Evolutionary conservation across 2,888 invertebrate genomes (phyloP).

Genomic region (Athrips mouffetella): DNA sequence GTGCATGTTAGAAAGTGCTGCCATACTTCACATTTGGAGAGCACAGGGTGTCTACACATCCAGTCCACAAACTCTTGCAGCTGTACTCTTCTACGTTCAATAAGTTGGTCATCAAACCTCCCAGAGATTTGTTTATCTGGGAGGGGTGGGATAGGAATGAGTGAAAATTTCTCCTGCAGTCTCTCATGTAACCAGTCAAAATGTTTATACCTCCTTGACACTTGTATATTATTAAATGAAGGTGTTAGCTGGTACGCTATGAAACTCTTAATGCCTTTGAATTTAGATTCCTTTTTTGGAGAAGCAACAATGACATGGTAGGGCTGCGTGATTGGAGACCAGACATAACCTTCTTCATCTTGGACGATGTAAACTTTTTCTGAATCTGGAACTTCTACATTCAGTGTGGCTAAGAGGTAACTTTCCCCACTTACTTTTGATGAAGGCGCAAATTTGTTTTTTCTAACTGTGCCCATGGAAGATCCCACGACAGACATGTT

Average conservation of each 20-base stretch:
- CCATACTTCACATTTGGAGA: constrained; percentile 95
- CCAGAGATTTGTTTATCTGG: constrained; percentile 99
- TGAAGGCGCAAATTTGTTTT: constrained; percentile 91
- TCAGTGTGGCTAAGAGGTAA: constrained; percentile 88
- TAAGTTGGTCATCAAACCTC: constrained; percentile 97
- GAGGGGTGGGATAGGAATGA: constrained; percentile 96
- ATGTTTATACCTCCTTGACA: constrained; percentile 97
- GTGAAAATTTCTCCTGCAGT: constrained; percentile 94
- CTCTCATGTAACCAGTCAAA: constrained; percentile 99
- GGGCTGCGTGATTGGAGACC: constrained; percentile 85
- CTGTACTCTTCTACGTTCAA: constrained; percentile 95
- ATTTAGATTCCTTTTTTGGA: constrained; percentile 97
- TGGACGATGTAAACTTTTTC: constrained; percentile 87
- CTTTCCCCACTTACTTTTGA: constrained; percentile 94
- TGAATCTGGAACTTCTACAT: constrained; percentile 82
- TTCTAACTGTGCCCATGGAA: constrained; percentile 82
- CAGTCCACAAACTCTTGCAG: constrained; percentile 98
- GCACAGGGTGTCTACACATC: constrained; percentile 97
- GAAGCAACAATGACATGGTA: constrained; percentile 94
- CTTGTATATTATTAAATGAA: constrained; percentile 95
- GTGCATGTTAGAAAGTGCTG: constrained; percentile 98
- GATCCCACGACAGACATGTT: constrained; percentile 75
- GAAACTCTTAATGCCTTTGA: constrained; percentile 97
- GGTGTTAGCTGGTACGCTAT: constrained; percentile 98
- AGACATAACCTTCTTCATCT: constrained; percentile 84